Percentiles rank a stretch among this genome's conserved stretches.
These are phyloP conservation scores for Spodoptera picta DNA, from an alignment of 2,888 invertebrate species.

Conservation along the genomic window DNA sequence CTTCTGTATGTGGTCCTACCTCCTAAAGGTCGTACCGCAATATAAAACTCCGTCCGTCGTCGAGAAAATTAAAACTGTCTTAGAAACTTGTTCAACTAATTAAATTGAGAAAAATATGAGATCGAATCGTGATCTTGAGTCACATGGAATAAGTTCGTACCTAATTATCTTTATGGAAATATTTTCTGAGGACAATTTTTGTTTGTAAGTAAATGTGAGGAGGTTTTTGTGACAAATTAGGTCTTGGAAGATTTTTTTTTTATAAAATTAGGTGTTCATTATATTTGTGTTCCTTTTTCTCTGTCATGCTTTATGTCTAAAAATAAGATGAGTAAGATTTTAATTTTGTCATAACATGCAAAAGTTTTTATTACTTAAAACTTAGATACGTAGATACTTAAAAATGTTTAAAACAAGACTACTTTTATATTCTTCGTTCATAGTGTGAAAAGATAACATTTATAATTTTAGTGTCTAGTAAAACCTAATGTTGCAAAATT, in stretches of 20 bases:
- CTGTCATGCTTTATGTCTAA: too few species aligned
- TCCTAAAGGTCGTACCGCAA: slow-evolving; percentile 3
- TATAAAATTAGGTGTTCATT: too few species aligned
- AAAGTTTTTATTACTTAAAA: too few species aligned
- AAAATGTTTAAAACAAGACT: too few species aligned
- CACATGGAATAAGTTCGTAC: slow-evolving; percentile 16
- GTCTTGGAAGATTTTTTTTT: neutral
- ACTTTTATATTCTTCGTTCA: too few species aligned
- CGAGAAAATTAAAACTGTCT: slow-evolving; percentile 61
- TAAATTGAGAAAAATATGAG: slow-evolving; percentile 57
- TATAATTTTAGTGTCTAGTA: too few species aligned
- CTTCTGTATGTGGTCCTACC: slow-evolving; percentile 19
- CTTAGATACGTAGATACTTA: too few species aligned
- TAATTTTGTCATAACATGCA: too few species aligned
- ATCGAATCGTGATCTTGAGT: slow-evolving; percentile 22
- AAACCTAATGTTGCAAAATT: too few species aligned
- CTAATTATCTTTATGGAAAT: slow-evolving; percentile 27
- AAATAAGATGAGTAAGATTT: too few species aligned
- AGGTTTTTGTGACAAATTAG: slow-evolving; percentile 1
- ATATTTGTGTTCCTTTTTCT: too few species aligned
- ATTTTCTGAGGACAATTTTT: neutral
- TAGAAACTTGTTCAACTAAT: slow-evolving; percentile 52
- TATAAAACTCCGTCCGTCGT: slow-evolving; percentile 44
- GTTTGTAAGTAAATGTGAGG: neutral
- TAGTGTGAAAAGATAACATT: too few species aligned